A percentile compares a stretch with the other conserved stretches of the same genome.
phyloP scores from a whole-genome alignment of 1,140 invertebrate species.

The Bombus terrestris region DNA sequence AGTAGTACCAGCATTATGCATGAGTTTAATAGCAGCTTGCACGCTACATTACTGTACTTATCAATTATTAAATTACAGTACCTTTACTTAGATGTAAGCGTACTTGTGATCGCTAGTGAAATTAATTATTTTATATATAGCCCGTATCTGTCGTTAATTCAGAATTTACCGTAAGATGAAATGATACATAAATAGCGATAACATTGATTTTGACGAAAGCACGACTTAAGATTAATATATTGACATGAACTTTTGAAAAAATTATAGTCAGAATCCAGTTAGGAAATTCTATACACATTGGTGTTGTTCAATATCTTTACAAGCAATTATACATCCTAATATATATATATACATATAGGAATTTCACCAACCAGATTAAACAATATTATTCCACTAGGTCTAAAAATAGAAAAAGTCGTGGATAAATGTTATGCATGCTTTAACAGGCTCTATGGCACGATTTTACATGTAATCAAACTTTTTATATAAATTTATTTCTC shows the following conservation, averaged over 20 bases:
- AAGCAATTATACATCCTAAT: too few species aligned
- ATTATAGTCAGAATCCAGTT: too few species aligned
- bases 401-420: too few species aligned
- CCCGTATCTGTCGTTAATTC: background rate
- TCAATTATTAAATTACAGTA: slow-evolving; percentile 7
- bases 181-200: background rate
- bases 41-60: background rate
- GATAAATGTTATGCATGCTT: too few species aligned
- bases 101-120: background rate
- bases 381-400: too few species aligned
- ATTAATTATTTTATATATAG: background rate
- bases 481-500: too few species aligned
- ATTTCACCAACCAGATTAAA: too few species aligned
- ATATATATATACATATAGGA: too few species aligned
- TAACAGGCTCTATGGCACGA: too few species aligned
- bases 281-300: too few species aligned
- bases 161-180: background rate
- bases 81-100: background rate
- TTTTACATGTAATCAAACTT: too few species aligned
- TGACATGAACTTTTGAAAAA: background rate
- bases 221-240: background rate
- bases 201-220: background rate
- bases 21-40: background rate
- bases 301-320: too few species aligned
- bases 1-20: background rate